These are phyloP conservation scores for Edolisoma coerulescens DNA, from an alignment of 2,113 vertebrate genomes.

Conservation along the genomic window DNA sequence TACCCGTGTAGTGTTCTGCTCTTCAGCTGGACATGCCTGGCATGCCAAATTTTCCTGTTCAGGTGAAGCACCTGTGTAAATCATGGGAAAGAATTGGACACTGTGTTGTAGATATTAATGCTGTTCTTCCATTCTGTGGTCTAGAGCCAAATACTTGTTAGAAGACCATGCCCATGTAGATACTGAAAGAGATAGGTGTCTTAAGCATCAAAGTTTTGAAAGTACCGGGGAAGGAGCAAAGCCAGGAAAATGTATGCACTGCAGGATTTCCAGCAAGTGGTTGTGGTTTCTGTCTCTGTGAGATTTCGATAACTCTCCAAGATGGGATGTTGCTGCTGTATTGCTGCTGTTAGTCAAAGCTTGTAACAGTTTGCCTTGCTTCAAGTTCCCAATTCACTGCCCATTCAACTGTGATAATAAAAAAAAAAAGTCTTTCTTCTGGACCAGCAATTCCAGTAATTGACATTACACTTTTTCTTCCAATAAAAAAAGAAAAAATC, in stretches of 20 bases:
- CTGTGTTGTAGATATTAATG: accelerated
- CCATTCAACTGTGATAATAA: not conserved
- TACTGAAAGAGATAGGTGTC: not conserved
- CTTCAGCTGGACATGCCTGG: not conserved
- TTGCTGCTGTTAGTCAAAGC: not conserved
- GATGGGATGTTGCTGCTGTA: not conserved
- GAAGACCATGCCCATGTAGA: not conserved
- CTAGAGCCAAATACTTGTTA: not conserved
- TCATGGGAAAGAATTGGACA: not conserved
- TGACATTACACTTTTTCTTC: not conserved
- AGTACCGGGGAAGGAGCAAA: not conserved
- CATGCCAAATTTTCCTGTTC: not conserved
- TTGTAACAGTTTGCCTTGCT: not conserved
- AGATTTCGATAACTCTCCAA: not conserved
- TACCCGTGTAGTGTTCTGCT: not conserved
- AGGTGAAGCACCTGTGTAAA: not conserved
- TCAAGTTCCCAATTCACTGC: not conserved
- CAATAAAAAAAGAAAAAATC: too few species aligned
- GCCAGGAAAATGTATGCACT: not conserved
- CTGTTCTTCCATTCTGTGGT: not conserved
- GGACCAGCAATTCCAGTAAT: not conserved
- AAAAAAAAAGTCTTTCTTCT: not conserved
- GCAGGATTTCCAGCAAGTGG: not conserved
- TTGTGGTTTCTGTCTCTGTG: not conserved
- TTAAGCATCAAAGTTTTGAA: not conserved